Percentiles rank a stretch among this genome's conserved stretches.
Conservation (phyloP, 2,113 vertebrate species). For the Entomyzon cyanotis region DNA sequence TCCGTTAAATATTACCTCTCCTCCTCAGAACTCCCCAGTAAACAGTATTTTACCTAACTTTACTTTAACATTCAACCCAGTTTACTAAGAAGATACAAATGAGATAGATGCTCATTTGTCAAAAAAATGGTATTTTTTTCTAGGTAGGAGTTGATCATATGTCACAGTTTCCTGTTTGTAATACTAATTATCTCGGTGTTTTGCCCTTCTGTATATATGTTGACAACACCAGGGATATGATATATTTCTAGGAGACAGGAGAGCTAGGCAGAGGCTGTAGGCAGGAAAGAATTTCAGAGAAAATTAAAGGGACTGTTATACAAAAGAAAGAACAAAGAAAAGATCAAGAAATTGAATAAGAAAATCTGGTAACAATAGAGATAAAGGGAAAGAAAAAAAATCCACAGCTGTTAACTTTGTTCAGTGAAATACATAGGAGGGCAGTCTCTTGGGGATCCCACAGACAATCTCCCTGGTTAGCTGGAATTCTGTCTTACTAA, state of each 20-base stretch:
- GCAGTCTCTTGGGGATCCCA: neutral
- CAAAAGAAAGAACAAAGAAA: neutral
- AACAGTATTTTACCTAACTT: neutral
- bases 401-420: accelerated
- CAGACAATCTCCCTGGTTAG: neutral
- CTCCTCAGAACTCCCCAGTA: neutral
- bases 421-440: neutral
- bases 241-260: neutral
- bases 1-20: neutral
- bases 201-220: neutral
- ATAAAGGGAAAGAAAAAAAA: neutral
- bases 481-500: neutral
- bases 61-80: neutral
- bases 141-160: neutral
- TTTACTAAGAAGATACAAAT: neutral
- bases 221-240: neutral
- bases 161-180: neutral
- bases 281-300: neutral
- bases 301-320: neutral
- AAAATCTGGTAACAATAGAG: neutral
- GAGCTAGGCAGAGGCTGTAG: neutral
- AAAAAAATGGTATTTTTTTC: neutral
- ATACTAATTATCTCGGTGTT: neutral
- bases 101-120: neutral
- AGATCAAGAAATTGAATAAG: neutral